Evolutionary conservation across 2,888 invertebrate genomes (phyloP).

Genomic region (Lepidonotus clava): DNA sequence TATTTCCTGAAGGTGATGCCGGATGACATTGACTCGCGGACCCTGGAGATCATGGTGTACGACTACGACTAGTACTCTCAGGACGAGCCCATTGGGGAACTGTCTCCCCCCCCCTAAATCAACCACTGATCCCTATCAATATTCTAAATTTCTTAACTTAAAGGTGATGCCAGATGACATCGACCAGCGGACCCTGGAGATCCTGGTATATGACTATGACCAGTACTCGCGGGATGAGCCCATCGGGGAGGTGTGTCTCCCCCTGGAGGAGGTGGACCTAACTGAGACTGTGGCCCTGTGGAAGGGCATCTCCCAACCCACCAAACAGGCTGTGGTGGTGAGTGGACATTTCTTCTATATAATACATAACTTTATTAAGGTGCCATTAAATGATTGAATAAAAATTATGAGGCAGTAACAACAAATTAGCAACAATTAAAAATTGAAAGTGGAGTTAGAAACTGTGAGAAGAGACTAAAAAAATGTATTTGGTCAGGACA

Average conservation of each 20-base stretch:
- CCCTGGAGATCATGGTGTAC: constrained; percentile 85
- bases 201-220: constrained; percentile 85
- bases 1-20: constrained; percentile 84
- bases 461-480: background rate
- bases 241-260: constrained; percentile 84
- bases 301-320: constrained; percentile 59
- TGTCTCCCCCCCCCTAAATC: constrained; percentile 83
- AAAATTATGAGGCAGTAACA: too few species aligned
- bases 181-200: constrained; percentile 82
- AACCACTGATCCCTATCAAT: too few species aligned
- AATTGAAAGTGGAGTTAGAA: background rate
- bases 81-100: constrained; percentile 86
- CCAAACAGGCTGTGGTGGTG: constrained; percentile 55
- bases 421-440: too few species aligned
- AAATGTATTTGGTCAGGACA: background rate
- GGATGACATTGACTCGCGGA: constrained; percentile 66
- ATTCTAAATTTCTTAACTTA: too few species aligned
- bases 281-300: constrained; percentile 57
- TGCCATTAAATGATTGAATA: too few species aligned
- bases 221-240: constrained; percentile 85
- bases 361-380: too few species aligned
- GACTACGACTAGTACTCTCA: constrained; percentile 85
- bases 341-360: too few species aligned
- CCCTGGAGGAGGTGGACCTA: constrained; percentile 82
- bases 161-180: constrained; percentile 54